A percentile compares a stretch with the other conserved stretches of the same genome.
phyloP scores from a whole-genome alignment of 37 sponge, comb jelly and placozoan species.

The Chondrosia reniformis region DNA sequence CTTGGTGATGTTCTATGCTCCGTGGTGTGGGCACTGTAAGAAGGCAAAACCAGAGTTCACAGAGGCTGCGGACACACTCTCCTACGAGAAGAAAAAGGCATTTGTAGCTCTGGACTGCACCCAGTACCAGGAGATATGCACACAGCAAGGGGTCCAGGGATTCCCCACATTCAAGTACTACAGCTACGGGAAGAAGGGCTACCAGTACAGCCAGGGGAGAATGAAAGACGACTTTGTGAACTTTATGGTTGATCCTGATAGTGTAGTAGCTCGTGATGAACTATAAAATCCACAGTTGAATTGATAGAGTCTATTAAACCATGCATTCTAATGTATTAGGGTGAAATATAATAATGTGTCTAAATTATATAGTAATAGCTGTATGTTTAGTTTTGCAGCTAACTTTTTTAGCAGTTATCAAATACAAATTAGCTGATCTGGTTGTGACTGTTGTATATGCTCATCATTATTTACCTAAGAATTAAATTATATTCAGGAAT shows the following conservation, averaged over 20 bases:
- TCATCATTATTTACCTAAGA: too few species aligned
- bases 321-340: too few species aligned
- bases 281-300: neutral
- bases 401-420: too few species aligned
- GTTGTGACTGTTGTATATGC: too few species aligned
- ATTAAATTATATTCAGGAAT: too few species aligned
- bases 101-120: slow-evolving; percentile 86
- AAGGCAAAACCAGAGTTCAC: slow-evolving; percentile 85
- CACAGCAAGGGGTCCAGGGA: slow-evolving; percentile 53
- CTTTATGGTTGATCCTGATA: slow-evolving; percentile 63
- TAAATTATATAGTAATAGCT: too few species aligned
- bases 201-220: slow-evolving; percentile 50
- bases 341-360: too few species aligned
- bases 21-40: slow-evolving; percentile 97
- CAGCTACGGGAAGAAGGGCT: slow-evolving; percentile 64
- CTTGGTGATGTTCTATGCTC: slow-evolving; percentile 95
- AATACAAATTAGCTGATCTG: too few species aligned
- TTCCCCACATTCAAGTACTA: slow-evolving; percentile 80
- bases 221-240: slow-evolving; percentile 47
- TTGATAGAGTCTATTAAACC: too few species aligned
- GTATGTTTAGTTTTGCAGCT: too few species aligned
- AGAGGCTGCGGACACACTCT: slow-evolving; percentile 57
- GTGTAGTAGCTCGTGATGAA: neutral
- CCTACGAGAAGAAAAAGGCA: slow-evolving; percentile 57
- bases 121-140: slow-evolving; percentile 50